phyloP scores from a whole-genome alignment of 1,140 invertebrate genomes.

The Notospermus geniculatus region DNA sequence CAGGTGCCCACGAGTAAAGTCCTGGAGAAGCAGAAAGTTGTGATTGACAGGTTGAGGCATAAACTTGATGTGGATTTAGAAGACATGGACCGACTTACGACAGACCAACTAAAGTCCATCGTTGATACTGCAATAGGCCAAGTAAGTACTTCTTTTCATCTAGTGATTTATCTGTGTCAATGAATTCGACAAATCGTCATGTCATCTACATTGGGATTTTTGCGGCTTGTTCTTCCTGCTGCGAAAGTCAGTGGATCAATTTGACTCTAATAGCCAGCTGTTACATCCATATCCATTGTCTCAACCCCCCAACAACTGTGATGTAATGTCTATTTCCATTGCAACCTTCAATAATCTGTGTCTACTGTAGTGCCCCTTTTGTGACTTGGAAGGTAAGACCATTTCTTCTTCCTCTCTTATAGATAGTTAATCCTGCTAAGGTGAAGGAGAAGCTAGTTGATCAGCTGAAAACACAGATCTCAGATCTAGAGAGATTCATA shows the following conservation, averaged over 20 bases:
- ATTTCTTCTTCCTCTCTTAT: constrained; percentile 44
- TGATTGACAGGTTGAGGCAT: constrained; percentile 77
- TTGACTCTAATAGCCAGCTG: too few relatives aligned
- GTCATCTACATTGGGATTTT: too few relatives aligned
- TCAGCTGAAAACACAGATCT: constrained; percentile 95
- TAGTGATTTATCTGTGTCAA: too few relatives aligned
- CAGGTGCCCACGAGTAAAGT: constrained; percentile 75
- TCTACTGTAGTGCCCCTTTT: not conserved
- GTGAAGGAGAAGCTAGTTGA: constrained; percentile 93
- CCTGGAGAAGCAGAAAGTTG: constrained; percentile 82
- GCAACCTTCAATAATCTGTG: constrained; percentile 24
- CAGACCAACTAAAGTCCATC: constrained; percentile 77
- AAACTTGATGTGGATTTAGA: constrained; percentile 74
- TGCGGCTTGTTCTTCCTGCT: too few relatives aligned
- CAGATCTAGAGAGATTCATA: constrained; percentile 95
- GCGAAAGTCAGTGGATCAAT: too few relatives aligned
- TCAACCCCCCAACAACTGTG: too few relatives aligned
- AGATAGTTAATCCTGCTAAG: constrained; percentile 90
- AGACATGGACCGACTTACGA: constrained; percentile 68
- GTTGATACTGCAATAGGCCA: constrained; percentile 73
- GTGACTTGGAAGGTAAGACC: not conserved
- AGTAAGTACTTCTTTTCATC: constrained; percentile 50
- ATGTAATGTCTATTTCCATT: too few relatives aligned
- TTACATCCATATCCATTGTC: too few relatives aligned
- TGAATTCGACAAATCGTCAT: too few relatives aligned